A percentile compares a stretch with the other conserved stretches of the same genome.
Conservation (phyloP, 2,888 invertebrate genomes). For the Cloeon dipterum region DNA sequence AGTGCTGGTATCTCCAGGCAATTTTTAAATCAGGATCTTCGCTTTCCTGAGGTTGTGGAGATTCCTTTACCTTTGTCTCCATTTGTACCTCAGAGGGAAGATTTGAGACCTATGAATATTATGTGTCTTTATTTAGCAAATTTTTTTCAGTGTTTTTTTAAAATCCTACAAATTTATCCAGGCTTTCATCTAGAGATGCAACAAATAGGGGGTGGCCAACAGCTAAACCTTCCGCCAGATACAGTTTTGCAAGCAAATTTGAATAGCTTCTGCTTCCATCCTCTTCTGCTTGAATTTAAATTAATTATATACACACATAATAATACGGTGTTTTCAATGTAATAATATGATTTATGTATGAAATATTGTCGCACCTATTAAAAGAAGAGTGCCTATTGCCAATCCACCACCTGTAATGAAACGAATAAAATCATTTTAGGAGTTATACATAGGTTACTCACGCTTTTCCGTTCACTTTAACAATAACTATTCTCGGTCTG, state of each 20-base stretch:
- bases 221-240: constrained; percentile 66
- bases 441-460: no score
- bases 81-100: no score
- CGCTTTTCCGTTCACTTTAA: no score
- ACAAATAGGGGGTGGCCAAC: constrained; percentile 48
- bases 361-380: constrained; percentile 35
- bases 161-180: no score
- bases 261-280: constrained; percentile 57
- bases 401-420: constrained; percentile 41
- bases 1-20: constrained; percentile 73
- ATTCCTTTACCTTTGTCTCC: no score
- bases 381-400: constrained; percentile 41
- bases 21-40: constrained; percentile 42
- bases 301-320: not conserved
- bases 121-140: no score
- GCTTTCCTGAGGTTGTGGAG: constrained; percentile 2
- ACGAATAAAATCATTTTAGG: no score
- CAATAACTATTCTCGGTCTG: constrained; percentile 8
- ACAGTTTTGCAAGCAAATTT: constrained; percentile 57
- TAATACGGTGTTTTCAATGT: not conserved
- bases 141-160: no score
- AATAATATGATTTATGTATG: not conserved
- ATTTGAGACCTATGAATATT: no score
- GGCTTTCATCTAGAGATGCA: no score
- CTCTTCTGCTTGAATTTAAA: constrained; percentile 41